Base-by-base conservation (phyloP, 2,797 vertebrate genomes). In the Fistularia commersonii region DNA sequence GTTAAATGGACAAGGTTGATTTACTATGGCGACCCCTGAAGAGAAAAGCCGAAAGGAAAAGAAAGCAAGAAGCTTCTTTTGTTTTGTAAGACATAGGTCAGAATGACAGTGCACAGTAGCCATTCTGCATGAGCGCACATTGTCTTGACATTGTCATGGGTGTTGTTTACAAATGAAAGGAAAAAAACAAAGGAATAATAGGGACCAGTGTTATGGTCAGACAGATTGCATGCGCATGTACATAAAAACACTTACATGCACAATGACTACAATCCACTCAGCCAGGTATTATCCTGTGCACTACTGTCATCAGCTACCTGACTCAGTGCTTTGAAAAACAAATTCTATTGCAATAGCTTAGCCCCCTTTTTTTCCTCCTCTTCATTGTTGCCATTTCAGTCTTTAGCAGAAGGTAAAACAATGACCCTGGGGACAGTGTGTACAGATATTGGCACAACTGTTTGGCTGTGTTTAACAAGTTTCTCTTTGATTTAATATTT, bases 251-350 rank as follows among this genome's bases (percentile, higher is more conserved):
- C 9, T 5, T 5, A 38, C 32, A 43, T 36, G 14, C 34, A 66
- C 50, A 66, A 63, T 60, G 48, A 58, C 60, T 33, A 62, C 54
- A 63, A 57, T 50, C 57, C 59, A 37, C 49, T 51, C 35, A 42
- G 40, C 43, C 58, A 66, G 64, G 66, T 69, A 51, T 41, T 61
- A 48, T 69, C 71, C 62, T 61, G 51, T 72, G 64, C 45, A 23
- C 33, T 15, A 39, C 45, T 15, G 39, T 51, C 23, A 23, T 2
- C 23, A 23, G 23, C 23, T 61, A 59, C 63, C 78, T 81, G 78
- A 81, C 69, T 85, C 78, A 74, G 60, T 73, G 54, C 49, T 78
- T 80, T 83, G 63, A 68, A 36, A 51, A 64, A 61, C 52, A 38
- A 49, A 41, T 41, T 57, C 41, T 43, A 31, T 55, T 41, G 41